Base-by-base conservation (phyloP, 2,797 vertebrate species). In the Myotis daubentonii region DNA sequence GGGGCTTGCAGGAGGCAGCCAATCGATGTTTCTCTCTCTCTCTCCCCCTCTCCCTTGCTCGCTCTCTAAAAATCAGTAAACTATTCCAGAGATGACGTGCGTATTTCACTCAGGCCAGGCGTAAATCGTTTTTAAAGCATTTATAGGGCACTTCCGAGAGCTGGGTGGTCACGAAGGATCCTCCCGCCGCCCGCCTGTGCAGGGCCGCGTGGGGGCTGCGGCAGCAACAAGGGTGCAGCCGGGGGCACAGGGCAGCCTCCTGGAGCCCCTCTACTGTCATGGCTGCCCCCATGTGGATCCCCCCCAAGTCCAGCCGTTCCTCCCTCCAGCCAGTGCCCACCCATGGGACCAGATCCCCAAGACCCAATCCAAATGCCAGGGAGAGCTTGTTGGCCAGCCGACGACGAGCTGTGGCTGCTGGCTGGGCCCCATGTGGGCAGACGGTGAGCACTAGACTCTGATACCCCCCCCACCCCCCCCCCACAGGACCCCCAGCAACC, bases 401-500 rank as follows among this genome's bases (percentile, higher is more conserved):
- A 33, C 0, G 7, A 47, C 1, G 0, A 13, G 47, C 68, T 30
- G 4, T 2, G 78, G 51, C 60, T 30, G 36, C 62, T 4, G 8
- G 28, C 28, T 1, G 17, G 36, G 9, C 19, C 53, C 10, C 8
- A 0, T 2, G 19, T 0, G 47, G 60, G 12, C n/a, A 23, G 66
- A 28, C 0, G 0, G 28, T 16, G 47, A 62, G 28, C 80, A 10
- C 12, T 0, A 3, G 65, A 16, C 9, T 0, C 0, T 2, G 25
- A 38, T 38, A 38, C 38, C 36, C 38, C 15, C 7, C 3, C 33
- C 66, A 10, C 82, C 71, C 0, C 0, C 36, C 9, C 57, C 11
- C 57, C 5, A 11, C 62, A 38, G 72, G n/a, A 22, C 2, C 41
- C 71, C 62, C 22, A n/a, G 65, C 0, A 0, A 33, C 3, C 22